A percentile compares a stretch with the other conserved stretches of the same genome.
Conservation (phyloP, 2,113 vertebrate species). For the Thalassarche chlororhynchos region DNA sequence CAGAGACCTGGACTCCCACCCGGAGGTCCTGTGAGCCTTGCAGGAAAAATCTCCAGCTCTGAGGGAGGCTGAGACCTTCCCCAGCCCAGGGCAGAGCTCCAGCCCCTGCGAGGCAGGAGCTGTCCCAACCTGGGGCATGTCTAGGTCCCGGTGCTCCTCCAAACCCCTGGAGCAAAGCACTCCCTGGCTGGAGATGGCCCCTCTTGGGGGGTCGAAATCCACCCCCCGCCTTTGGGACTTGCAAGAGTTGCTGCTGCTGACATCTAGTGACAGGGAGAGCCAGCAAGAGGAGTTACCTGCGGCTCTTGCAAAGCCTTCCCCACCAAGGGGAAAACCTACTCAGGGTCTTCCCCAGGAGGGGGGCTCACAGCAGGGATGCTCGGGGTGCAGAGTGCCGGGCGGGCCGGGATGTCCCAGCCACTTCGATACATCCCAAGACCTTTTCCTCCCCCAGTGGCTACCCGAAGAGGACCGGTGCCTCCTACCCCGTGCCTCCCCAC, state of each 20-base stretch:
- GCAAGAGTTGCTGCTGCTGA: slow-evolving; percentile 36
- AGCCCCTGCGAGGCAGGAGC: not conserved
- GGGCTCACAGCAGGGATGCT: not conserved
- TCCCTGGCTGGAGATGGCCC: not conserved
- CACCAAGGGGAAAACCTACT: not conserved
- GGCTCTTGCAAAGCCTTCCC: not conserved
- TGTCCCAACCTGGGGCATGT: not conserved
- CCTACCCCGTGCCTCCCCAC: not conserved
- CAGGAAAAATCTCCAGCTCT: not conserved
- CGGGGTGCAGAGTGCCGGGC: not conserved
- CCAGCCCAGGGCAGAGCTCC: not conserved
- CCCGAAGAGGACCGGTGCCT: not conserved
- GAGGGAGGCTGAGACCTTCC: not conserved
- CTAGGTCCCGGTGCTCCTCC: not conserved
- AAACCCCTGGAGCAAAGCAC: not conserved
- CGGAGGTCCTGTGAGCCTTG: not conserved
- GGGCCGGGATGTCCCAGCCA: not conserved
- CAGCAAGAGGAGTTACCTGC: not conserved
- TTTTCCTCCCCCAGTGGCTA: not conserved
- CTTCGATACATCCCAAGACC: not conserved
- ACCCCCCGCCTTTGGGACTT: not conserved
- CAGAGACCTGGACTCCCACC: not conserved
- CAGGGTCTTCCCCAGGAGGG: not conserved
- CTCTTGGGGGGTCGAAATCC: not conserved
- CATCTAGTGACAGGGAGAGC: slow-evolving; percentile 49